These are phyloP conservation scores for Limenitis camilla DNA, from an alignment of 2,888 invertebrate species.

Conservation along the genomic window DNA sequence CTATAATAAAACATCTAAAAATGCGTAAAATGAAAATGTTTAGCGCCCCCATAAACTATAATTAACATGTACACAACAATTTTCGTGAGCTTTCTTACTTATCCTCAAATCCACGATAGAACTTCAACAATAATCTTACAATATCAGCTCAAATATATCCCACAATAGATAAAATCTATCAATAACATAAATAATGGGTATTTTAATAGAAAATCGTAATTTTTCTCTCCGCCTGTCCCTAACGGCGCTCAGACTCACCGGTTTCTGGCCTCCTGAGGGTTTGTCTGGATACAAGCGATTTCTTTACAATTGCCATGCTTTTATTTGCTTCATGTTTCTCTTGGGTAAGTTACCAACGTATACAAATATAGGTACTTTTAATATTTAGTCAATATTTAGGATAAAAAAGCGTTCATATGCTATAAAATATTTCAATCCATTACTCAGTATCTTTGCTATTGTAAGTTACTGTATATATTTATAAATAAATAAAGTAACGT, in stretches of 20 bases:
- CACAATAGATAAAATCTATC: no score
- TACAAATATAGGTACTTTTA: background rate
- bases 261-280: constrained; percentile 53
- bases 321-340: constrained; percentile 51
- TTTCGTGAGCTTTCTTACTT: constrained; percentile 9
- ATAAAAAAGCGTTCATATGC: no score
- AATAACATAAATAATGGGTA: constrained; percentile 30
- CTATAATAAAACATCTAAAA: no score
- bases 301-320: constrained; percentile 45
- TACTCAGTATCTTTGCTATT: no score
- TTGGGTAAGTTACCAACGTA: constrained; percentile 43
- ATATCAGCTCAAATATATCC: no score
- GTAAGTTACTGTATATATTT: no score
- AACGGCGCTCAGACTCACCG: constrained; percentile 44
- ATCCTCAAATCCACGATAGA: background rate
- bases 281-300: constrained; percentile 26
- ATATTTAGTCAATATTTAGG: no score
- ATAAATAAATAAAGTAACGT: no score
- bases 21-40: no score
- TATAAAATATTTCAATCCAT: no score
- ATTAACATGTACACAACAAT: constrained; percentile 28
- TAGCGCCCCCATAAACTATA: constrained; percentile 28
- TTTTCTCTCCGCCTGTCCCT: constrained; percentile 47
- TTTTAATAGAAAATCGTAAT: constrained; percentile 46
- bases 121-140: no score